Base-by-base conservation (phyloP, 2,797 vertebrate genomes). In the Kryptolebias ocellatus region DNA sequence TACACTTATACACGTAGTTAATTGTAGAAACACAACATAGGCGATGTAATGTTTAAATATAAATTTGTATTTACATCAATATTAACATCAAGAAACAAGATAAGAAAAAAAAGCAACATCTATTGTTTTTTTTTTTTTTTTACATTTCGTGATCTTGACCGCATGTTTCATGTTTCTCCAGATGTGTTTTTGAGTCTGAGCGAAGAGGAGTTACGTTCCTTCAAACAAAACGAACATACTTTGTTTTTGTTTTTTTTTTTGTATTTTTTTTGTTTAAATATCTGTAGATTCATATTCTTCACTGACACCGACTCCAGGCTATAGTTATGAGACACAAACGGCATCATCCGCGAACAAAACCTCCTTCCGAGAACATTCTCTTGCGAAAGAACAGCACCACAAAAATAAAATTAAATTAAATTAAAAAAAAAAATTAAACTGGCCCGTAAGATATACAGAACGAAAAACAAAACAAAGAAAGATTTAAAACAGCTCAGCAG, bases 21-120 rank as follows among this genome's bases (percentile, higher is more conserved):
- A 24, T 24, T 24, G 20, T 24, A 78, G 74, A 79, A 77, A 79
- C 37, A 69, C 60, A 58, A 47, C 50, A 54, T 60, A 87, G 62
- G 70, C 81, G 42, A 80, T 90, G 39, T 89, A 90, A 91, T 90
- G 88, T 92, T 96, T 96, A 96, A 96, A 97, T 96, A 97, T 93
- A 96, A 98, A 96, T 94, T 93, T 98, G 95, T 97, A 97, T 98
- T 97, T 97, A 96, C 96, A 96, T 92, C 73, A 90, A 95, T 95
- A 95, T 95, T 94, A 94, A 95, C 94, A 96, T 94, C 92, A 89
- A 93, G 92, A 93, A 95, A 95, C 86, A 93, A 92, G 85, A 90
- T 92, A 94, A 91, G 93, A 94, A 93, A 93, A 84, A 92, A 92
- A 91, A 84, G 84, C 86, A 91, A 92, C 86, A 92, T 89, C 39